Conservation (phyloP, 2,888 invertebrate species). For the Conomelus anceps region DNA sequence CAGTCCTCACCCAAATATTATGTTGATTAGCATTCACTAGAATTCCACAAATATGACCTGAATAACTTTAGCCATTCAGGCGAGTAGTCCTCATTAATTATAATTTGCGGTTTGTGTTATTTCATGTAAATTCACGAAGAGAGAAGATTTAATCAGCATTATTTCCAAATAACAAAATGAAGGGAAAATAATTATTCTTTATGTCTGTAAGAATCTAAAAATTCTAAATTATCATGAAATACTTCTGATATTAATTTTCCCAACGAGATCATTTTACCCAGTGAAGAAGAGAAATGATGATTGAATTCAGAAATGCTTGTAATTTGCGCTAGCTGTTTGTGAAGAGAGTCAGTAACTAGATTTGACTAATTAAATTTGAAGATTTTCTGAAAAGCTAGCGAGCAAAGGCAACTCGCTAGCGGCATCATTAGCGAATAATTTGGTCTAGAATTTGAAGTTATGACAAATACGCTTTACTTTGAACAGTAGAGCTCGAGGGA, state of each 20-base stretch:
- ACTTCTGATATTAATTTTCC: not conserved
- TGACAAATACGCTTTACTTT: not conserved
- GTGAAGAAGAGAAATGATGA: not conserved
- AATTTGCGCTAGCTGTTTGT: not conserved
- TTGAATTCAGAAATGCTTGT: not conserved
- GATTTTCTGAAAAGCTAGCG: not conserved
- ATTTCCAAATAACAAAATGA: not conserved
- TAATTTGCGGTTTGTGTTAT: not conserved
- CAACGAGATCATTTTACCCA: not conserved
- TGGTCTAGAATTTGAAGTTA: not conserved
- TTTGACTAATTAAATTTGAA: not conserved
- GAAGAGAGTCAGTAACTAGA: not conserved
- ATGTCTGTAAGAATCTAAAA: not conserved
- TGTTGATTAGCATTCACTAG: too few species aligned
- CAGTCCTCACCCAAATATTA: too few species aligned
- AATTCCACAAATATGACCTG: too few species aligned
- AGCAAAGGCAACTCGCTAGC: not conserved
- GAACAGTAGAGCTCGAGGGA: not conserved
- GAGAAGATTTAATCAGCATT: not conserved
- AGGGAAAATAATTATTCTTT: not conserved
- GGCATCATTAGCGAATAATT: not conserved
- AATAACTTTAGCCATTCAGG: too few species aligned
- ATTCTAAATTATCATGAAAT: not conserved
- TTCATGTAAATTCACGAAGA: not conserved
- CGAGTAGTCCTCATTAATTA: not conserved